Base-by-base conservation (phyloP, 2,797 vertebrate genomes). In the Urophycis tenuis region DNA sequence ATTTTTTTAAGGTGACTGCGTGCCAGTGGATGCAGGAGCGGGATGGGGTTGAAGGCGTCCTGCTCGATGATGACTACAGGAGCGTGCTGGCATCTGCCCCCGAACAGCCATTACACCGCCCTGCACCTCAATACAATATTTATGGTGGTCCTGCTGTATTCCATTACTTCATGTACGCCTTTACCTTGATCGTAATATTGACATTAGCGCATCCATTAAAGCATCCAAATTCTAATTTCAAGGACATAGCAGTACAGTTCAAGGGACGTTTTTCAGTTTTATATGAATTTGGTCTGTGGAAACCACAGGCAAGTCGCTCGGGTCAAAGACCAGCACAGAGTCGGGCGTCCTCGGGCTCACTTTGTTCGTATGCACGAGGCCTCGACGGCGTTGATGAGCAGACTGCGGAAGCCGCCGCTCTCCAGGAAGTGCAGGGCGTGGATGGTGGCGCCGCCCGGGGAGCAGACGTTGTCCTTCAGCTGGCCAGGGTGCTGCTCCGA, bases 361-460 rank as follows among this genome's bases (percentile, higher is more conserved):
- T 90, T 91, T 22, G 95, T 96, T 30, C 95, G 90, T 84, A 94
- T 91, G 81, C 95, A 95, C 22, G 95, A 96, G 2, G 95, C 95
- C 87, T 96, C 95, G n/a, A 96, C 95, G 0, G 95, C 95, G 9
- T 96, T 94, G 84, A 96, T 96, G 32, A 96, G 94, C 31, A 96
- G 91, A 0, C 95, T 95, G 31, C 95, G 94, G 86, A 96, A 96
- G 64, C 95, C 95, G 0, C 95, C 95, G 0, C 95, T 95, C 88
- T 96, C 95, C 77, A 96, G 83, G 64, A 96, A 91, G 87, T 96
- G 95, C 82, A 96, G 85, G 71, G 95, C 95, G 0, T 95, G 93
- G 87, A 96, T 96, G 71, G 95, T 96, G 80, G 95, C 95, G 3
- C 95, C 95, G 0, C 95, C 95, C 0, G 95, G 95, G 0, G 95